phyloP scores from a whole-genome alignment of 2,113 vertebrate species.

The Apus apus region DNA sequence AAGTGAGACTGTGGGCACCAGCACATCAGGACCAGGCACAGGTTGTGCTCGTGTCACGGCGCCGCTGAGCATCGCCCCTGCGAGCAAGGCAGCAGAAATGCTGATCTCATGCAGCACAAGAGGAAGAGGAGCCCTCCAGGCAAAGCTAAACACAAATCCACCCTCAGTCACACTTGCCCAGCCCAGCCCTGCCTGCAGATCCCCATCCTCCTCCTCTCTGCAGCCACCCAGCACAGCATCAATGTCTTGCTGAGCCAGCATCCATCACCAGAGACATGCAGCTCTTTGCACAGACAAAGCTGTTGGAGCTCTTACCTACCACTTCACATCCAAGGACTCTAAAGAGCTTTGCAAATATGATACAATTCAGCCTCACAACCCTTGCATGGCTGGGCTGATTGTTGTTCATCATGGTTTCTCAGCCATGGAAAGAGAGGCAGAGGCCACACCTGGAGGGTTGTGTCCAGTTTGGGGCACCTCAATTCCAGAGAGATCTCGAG shows the following conservation, averaged over 20 bases:
- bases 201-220: neutral
- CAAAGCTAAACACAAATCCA: neutral
- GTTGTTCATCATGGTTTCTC: neutral
- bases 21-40: neutral
- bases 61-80: neutral
- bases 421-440: neutral
- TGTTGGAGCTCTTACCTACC: fast-evolving
- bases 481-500: no score
- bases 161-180: neutral
- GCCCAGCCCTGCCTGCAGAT: neutral
- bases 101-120: neutral
- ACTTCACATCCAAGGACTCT: neutral
- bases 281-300: neutral
- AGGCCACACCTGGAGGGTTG: neutral
- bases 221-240: neutral
- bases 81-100: neutral
- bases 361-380: neutral
- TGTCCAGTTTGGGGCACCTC: no score
- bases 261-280: fast-evolving
- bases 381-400: neutral
- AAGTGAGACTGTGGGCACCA: constrained; percentile 30
- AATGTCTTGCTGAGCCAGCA: neutral
- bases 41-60: neutral
- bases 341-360: neutral
- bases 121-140: neutral